Base-by-base conservation (phyloP, 2,797 vertebrate species). In the Spondyliosoma cantharus region DNA sequence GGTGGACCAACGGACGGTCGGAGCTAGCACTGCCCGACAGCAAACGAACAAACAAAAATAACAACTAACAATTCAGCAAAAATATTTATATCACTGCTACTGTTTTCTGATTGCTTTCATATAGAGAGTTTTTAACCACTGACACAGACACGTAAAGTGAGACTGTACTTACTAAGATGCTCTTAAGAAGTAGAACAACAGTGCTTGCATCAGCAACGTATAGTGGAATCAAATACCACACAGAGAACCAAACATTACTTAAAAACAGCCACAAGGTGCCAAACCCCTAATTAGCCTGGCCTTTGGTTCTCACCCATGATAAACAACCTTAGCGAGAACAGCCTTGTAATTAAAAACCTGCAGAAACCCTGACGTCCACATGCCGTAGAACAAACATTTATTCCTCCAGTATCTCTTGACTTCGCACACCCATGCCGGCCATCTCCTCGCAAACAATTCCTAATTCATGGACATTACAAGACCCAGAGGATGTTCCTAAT, bases 401-500 rank as follows among this genome's bases (percentile, higher is more conserved):
- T 72, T 79, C 59, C 52, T 56, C 13, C 64, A 25, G 60, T 48
- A 50, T 49, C 59, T 84, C 27, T 37, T 74, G 70, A 83, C 82
- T 86, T 85, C 49, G 71, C 53, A 27, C 16, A 25, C 58, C 65
- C 3, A 42, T 29, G 25, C 84, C 24, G 88, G 78, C 80, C 86
- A 77, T 86, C 84, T 75, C 74, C 74, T 71, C 63, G 32, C 81
- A 75, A 77, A 87, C 83, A 83, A 87, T 87, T 83, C 83, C 80
- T 84, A 75, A 85, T 88, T 90, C 90, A 81, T 24, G 80, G 81
- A 87, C 82, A 81, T 90, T 89, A 91, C 85, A 90, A 76, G 89
- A 74, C 80, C 85, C 68, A 43, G 89, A 92, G 91, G 92, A 93
- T 89, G 90, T 83, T 90, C 85, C 85, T 91, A 90, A 92, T 93